These are phyloP conservation scores for Drosophila quadrilineata DNA, from an alignment of 1,140 invertebrate genomes.

Conservation along the genomic window DNA sequence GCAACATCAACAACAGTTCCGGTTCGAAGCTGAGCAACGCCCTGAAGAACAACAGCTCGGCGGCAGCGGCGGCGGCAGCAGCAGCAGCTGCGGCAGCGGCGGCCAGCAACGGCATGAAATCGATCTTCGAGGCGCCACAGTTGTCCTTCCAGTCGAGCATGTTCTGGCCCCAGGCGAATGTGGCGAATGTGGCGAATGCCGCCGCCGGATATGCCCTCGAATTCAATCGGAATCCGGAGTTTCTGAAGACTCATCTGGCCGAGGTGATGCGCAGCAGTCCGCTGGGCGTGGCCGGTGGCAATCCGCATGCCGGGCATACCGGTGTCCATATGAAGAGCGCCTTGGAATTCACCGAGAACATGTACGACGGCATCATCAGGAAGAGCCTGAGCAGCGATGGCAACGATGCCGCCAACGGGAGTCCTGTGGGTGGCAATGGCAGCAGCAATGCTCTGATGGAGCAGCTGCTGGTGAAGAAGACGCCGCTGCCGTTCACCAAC, in stretches of 20 bases:
- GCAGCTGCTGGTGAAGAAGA: constrained; percentile 87
- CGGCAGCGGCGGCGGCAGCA: constrained; percentile 84
- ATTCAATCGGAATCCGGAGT: constrained; percentile 83
- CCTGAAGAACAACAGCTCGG: constrained; percentile 54
- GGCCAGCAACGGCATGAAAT: constrained; percentile 86
- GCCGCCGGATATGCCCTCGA: constrained; percentile 82
- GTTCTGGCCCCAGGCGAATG: constrained; percentile 84
- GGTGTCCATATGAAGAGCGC: constrained; percentile 62
- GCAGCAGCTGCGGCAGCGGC: constrained; percentile 86
- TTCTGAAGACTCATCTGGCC: constrained; percentile 91
- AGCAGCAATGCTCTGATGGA: constrained; percentile 84
- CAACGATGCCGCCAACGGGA: constrained; percentile 46
- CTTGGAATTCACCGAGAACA: constrained; percentile 83
- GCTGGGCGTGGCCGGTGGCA: constrained; percentile 38
- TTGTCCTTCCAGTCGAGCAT: constrained; percentile 84
- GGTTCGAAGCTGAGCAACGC: constrained; percentile 63
- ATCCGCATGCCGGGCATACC: constrained; percentile 27
- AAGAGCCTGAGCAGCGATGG: constrained; percentile 83
- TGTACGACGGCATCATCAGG: constrained; percentile 89
- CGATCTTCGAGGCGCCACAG: constrained; percentile 83
- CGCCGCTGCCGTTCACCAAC: constrained; percentile 81
- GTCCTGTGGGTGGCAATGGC: constrained; percentile 80
- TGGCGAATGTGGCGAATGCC: too few relatives aligned
- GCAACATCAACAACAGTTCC: constrained; percentile 70
- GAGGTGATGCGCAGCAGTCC: constrained; percentile 81